Percentiles rank a stretch among this genome's conserved stretches.
phyloP scores from a whole-genome alignment of 1,140 invertebrate genomes.

The Drosophila lowei region DNA sequence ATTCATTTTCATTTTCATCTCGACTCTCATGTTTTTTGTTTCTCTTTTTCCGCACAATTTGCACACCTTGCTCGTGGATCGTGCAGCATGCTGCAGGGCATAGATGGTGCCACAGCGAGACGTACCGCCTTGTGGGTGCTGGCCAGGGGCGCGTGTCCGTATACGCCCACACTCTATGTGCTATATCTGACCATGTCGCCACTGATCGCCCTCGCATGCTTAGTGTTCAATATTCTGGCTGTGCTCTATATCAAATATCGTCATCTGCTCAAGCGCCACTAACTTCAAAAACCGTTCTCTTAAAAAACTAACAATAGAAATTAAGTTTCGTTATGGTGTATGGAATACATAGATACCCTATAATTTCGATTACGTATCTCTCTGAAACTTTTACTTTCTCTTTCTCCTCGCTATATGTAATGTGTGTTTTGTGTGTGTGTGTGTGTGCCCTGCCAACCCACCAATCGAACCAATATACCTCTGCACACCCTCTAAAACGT shows the following conservation, averaged over 20 bases:
- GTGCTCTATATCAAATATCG: slow-evolving; percentile 76
- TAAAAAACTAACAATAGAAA: neutral
- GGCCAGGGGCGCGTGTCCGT: slow-evolving; percentile 76
- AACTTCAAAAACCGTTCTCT: slow-evolving; percentile 11
- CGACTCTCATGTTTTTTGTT: too few species aligned
- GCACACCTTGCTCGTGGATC: slow-evolving; percentile 11
- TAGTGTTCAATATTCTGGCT: slow-evolving; percentile 76
- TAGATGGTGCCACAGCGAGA: slow-evolving; percentile 39
- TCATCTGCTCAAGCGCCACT: slow-evolving; percentile 60
- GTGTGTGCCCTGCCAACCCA: slow-evolving; percentile 32
- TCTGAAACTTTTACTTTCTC: slow-evolving; percentile 41
- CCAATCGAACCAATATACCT: slow-evolving; percentile 28
- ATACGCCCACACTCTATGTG: slow-evolving; percentile 75
- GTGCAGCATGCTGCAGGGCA: slow-evolving; percentile 48
- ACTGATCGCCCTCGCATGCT: slow-evolving; percentile 74
- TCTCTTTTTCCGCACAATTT: too few species aligned
- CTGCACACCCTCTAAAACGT: slow-evolving; percentile 29
- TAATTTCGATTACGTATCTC: slow-evolving; percentile 6
- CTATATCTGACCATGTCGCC: slow-evolving; percentile 80
- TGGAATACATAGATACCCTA: too few species aligned
- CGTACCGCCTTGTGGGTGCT: slow-evolving; percentile 61
- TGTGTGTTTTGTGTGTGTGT: slow-evolving; percentile 46
- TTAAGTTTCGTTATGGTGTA: slow-evolving; percentile 1
- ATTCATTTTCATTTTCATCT: slow-evolving; percentile 27
- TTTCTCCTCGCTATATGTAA: slow-evolving; percentile 24